phyloP scores from a whole-genome alignment of 2,113 vertebrate genomes.

The Sturnus vulgaris region DNA sequence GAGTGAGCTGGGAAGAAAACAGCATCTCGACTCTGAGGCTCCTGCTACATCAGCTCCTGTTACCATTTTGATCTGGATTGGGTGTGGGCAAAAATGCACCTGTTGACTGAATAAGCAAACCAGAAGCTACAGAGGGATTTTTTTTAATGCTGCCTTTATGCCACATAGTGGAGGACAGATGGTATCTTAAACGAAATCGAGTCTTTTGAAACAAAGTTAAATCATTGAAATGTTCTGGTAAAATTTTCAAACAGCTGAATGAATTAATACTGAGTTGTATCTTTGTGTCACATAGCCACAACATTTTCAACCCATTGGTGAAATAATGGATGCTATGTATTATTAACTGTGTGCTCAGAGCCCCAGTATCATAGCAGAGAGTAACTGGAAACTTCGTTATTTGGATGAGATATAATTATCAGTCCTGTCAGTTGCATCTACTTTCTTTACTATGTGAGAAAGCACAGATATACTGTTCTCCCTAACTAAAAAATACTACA shows the following conservation, averaged over 20 bases:
- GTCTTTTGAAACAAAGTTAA: neutral
- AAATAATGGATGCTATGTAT: neutral
- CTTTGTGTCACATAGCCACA: neutral
- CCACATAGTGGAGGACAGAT: neutral
- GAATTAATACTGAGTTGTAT: neutral
- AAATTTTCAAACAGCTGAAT: neutral
- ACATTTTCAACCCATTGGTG: neutral
- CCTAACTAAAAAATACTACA: neutral
- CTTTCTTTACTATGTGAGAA: neutral
- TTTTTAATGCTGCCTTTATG: neutral
- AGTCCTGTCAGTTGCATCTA: neutral
- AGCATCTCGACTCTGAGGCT: neutral
- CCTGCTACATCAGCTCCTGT: neutral
- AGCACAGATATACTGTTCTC: neutral
- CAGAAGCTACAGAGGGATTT: neutral
- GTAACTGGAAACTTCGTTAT: neutral
- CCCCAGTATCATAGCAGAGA: neutral
- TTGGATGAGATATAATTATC: neutral
- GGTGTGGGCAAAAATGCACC: neutral
- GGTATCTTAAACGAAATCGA: neutral
- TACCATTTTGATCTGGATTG: neutral
- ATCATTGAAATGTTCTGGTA: neutral
- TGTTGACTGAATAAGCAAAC: neutral
- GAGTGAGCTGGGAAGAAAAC: neutral
- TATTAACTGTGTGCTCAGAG: neutral